Percentiles rank a stretch among this genome's conserved stretches.
Conservation (phyloP, 2,113 vertebrate species). For the Pomatorhinus ruficollis region DNA sequence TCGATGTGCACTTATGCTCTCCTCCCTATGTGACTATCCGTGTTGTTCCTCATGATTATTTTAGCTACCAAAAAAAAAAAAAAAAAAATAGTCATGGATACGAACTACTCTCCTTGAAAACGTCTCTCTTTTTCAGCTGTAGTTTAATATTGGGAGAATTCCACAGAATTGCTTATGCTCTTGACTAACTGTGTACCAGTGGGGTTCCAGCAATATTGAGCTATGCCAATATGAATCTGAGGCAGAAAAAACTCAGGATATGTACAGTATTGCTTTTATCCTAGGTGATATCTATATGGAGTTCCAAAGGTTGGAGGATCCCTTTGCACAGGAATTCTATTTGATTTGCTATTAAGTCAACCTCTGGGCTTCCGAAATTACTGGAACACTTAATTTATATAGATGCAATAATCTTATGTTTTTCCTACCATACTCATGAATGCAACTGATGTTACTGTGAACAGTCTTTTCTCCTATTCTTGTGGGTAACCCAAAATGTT, state of each 20-base stretch:
- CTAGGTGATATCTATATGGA: neutral
- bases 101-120: neutral
- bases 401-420: neutral
- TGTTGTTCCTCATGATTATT: neutral
- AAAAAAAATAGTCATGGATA: neutral
- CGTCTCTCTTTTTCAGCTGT: neutral
- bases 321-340: neutral
- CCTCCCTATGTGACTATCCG: neutral
- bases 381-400: neutral
- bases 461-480: neutral
- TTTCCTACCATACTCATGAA: neutral
- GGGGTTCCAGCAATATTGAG: neutral
- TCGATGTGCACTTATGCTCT: neutral
- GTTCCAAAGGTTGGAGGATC: neutral
- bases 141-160: neutral
- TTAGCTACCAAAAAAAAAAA: neutral
- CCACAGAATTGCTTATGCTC: neutral
- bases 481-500: neutral
- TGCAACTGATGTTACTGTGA: neutral
- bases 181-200: accelerated
- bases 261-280: neutral
- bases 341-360: neutral
- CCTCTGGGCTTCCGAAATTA: neutral
- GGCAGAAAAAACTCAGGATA: neutral
- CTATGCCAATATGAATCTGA: neutral